Base-by-base conservation (phyloP, 1,140 invertebrate genomes). In the Papilio polyxenes region DNA sequence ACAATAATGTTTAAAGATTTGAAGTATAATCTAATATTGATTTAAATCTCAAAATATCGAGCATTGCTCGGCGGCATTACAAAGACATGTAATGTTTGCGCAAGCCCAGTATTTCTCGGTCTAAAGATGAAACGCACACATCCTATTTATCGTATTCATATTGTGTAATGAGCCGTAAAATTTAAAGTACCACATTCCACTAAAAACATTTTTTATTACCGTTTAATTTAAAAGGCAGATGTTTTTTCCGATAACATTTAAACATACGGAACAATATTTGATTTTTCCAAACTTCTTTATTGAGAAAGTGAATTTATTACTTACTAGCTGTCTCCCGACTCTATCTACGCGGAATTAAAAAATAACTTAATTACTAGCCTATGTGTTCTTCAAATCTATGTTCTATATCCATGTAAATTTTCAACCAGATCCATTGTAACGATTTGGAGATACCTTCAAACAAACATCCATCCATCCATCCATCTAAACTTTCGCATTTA, bases 101-200 rank as follows among this genome's bases (percentile, higher is more conserved):
- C 49, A 77, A 77, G 75, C 75, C 20, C 44, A 49, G 48, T 23
- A 49, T 77, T 51, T 37, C 75, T 51, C 49, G 11, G 3, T 23
- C 49, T 20, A 77, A 77, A 77, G 48, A 56, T 31, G 23, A 31
- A 77, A 62, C 20, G 37, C 37, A 79, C 51, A 79, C 77, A 59
- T 79, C 77, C 77, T 79, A 79, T 79, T 79, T 79, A 79, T 79
- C 77, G 53, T 62, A 59, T 77, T 77, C 77, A 62, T 40, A 79
- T 40, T 37, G 76, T 62, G 56, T 79, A 79, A 79, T 79, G 77
- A 62, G 77, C 56, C 77, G 77, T 79, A 79, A 62, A 79, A 62
- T 79, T 79, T 44, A 8, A 40, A 62, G 23, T 79, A 62, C 77
- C 23, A 78, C 76, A 78, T 78, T 78, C 51, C 53, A 40, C 3